A percentile compares a stretch with the other conserved stretches of the same genome.
These are phyloP conservation scores for Chamaetylas fuelleborni DNA, from an alignment of 2,113 vertebrate genomes.

Conservation along the genomic window DNA sequence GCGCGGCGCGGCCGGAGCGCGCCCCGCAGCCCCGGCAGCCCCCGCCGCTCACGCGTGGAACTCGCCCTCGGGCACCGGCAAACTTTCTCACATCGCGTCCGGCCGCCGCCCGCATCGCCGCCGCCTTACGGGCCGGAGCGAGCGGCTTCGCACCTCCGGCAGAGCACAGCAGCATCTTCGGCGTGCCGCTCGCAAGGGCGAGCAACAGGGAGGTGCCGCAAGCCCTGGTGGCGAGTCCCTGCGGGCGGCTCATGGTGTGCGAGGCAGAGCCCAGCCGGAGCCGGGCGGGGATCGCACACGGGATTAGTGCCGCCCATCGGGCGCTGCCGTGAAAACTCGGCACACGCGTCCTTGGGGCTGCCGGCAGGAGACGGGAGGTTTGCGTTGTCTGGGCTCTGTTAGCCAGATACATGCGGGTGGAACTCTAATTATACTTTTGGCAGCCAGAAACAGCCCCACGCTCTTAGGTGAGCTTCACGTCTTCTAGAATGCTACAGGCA, in stretches of 20 bases:
- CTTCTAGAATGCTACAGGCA: background rate
- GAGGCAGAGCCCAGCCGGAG: background rate
- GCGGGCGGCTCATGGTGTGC: background rate
- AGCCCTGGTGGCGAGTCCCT: rapidly evolving
- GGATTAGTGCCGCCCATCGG: background rate
- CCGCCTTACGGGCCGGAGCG: background rate
- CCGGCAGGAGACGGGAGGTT: too few relatives aligned
- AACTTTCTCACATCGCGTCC: background rate
- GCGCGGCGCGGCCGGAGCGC: too few relatives aligned
- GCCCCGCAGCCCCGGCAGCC: too few relatives aligned
- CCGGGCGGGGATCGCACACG: rapidly evolving
- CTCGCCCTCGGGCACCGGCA: background rate
- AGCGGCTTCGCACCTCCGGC: background rate
- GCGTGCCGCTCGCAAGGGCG: background rate
- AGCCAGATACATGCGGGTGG: rapidly evolving
- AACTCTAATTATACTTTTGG: background rate
- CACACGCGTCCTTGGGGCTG: background rate
- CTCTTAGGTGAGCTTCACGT: background rate
- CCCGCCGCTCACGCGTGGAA: background rate
- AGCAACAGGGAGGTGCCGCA: rapidly evolving
- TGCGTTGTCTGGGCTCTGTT: rapidly evolving
- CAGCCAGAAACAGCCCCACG: background rate
- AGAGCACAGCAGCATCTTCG: background rate
- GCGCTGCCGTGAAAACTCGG: background rate
- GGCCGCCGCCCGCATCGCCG: background rate